phyloP scores from a whole-genome alignment of 2,888 invertebrate genomes.

The Pristionchus mayeri region DNA sequence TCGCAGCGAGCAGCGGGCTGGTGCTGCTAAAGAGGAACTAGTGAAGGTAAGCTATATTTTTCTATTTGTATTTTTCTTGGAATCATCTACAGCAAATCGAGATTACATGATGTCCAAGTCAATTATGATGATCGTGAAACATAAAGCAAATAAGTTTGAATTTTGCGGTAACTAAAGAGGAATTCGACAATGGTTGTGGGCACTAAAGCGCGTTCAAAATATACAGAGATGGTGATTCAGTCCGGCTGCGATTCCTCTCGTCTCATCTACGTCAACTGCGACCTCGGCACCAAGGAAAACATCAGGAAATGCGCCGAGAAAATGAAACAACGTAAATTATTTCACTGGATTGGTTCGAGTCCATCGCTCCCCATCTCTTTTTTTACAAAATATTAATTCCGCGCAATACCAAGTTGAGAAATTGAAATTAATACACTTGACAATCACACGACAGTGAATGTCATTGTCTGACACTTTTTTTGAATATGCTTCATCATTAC shows the following conservation, averaged over 20 bases:
- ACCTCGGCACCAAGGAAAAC: constrained; percentile 68
- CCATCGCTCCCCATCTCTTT: no score
- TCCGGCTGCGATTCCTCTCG: constrained; percentile 73
- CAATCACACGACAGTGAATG: no score
- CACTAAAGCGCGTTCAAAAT: no score
- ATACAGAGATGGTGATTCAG: constrained; percentile 50
- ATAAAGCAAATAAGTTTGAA: not conserved
- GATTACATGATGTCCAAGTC: no score
- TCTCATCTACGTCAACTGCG: constrained; percentile 70
- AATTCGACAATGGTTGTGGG: no score
- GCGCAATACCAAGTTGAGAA: no score
- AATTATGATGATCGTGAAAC: not conserved
- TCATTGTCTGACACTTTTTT: no score
- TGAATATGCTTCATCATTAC: no score
- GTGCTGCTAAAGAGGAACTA: constrained; percentile 62
- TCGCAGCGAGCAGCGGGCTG: constrained; percentile 65
- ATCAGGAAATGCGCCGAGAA: constrained; percentile 65
- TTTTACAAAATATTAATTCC: no score
- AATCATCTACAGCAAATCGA: not conserved
- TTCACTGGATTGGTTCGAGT: not conserved
- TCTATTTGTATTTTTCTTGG: not conserved
- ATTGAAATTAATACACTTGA: no score
- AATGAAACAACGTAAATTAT: constrained; percentile 55
- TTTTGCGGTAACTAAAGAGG: not conserved
- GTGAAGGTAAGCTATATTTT: constrained; percentile 53